phyloP scores from a whole-genome alignment of 2,888 invertebrate genomes.

The Microplitis manilae region DNA sequence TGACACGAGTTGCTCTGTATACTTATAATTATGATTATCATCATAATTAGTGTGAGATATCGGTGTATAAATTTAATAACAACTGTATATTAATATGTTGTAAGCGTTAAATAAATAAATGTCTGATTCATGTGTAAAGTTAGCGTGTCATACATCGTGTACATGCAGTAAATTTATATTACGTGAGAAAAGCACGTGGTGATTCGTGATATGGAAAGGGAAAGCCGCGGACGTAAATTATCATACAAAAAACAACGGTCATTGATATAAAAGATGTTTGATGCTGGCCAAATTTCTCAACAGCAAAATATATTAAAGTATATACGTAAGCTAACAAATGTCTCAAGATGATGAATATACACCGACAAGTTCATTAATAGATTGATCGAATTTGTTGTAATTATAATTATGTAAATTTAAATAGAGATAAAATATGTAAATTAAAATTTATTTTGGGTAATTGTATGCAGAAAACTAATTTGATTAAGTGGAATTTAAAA shows the following conservation, averaged over 20 bases:
- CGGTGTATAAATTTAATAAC: neutral
- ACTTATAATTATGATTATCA: neutral
- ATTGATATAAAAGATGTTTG: constrained; percentile 24
- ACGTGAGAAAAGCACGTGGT: constrained; percentile 29
- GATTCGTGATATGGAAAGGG: constrained; percentile 20
- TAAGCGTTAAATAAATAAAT: constrained; percentile 1
- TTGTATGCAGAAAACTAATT: neutral
- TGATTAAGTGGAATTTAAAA: neutral
- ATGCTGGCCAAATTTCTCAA: constrained; percentile 9
- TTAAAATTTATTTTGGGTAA: neutral
- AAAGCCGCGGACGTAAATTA: constrained; percentile 28
- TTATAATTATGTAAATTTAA: no score
- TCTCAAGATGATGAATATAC: neutral
- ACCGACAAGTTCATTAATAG: constrained; percentile 31
- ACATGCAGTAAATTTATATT: constrained; percentile 15
- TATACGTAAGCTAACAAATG: neutral
- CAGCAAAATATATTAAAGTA: neutral
- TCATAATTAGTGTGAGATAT: neutral
- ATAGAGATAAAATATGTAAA: no score
- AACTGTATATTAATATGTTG: neutral
- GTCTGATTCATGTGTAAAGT: constrained; percentile 3
- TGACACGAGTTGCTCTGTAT: neutral
- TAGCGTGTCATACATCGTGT: neutral
- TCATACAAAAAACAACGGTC: constrained; percentile 20
- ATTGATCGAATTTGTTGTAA: no score